Percentiles rank a stretch among this genome's conserved stretches.
Conservation (phyloP, 1,140 invertebrate species). For the Coenobita brevimanus region DNA sequence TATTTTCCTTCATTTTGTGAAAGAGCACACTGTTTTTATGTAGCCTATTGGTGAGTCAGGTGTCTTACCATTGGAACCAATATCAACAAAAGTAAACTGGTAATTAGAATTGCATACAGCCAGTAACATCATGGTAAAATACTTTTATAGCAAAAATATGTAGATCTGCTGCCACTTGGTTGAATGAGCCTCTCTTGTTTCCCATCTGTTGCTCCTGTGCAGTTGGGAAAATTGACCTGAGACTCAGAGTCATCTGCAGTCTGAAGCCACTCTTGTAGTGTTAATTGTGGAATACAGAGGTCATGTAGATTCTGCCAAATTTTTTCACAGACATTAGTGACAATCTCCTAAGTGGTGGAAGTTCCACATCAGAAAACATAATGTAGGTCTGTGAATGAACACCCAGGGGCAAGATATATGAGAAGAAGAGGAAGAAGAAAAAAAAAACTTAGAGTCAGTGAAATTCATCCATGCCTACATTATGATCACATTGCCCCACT, state of each 20-base stretch:
- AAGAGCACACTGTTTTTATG: neutral
- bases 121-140: slow-evolving; percentile 39
- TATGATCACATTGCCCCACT: neutral
- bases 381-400: slow-evolving; percentile 23
- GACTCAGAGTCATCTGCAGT: slow-evolving; percentile 23
- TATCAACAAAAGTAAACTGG: slow-evolving; percentile 11
- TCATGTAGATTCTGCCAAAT: slow-evolving; percentile 38
- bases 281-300: slow-evolving; percentile 35
- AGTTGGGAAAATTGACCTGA: slow-evolving; percentile 5
- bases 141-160: slow-evolving; percentile 38
- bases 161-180: slow-evolving; percentile 33
- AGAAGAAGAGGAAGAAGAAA: slow-evolving; percentile 17
- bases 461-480: neutral
- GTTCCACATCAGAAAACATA: slow-evolving; percentile 29
- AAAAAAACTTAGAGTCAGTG: neutral
- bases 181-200: slow-evolving; percentile 38
- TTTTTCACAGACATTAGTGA: neutral
- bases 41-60: neutral
- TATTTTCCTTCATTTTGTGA: slow-evolving; percentile 21
- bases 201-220: slow-evolving; percentile 36
- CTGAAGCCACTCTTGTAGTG: slow-evolving; percentile 25
- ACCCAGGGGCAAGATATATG: slow-evolving; percentile 14
- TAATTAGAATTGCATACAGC: slow-evolving; percentile 37
- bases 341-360: slow-evolving; percentile 13
- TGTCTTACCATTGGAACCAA: slow-evolving; percentile 20